A percentile compares a stretch with the other conserved stretches of the same genome.
Conservation (phyloP, 2,797 vertebrate genomes). For the Amazona finschi region DNA sequence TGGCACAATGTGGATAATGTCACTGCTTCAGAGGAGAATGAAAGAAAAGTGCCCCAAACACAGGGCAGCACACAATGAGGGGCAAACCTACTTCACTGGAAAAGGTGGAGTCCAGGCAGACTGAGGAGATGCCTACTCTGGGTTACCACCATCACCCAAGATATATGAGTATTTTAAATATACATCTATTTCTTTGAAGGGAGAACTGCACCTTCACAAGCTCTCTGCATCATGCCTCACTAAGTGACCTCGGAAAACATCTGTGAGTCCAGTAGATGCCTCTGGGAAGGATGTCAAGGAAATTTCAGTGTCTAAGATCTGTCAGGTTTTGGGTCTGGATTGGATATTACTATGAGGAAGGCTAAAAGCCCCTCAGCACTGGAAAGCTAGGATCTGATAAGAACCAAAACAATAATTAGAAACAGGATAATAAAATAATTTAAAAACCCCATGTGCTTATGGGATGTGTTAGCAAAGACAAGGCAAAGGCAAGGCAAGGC, state of each 20-base stretch:
- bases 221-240: not conserved
- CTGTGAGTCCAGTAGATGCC: not conserved
- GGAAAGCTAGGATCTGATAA: not conserved
- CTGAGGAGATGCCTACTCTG: not conserved
- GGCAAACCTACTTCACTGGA: not conserved
- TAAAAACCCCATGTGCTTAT: not conserved
- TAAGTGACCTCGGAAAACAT: not conserved
- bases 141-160: not conserved
- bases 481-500: too few relatives aligned
- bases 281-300: not conserved
- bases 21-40: not conserved
- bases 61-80: not conserved
- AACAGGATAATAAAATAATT: not conserved
- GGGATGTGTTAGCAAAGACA: not conserved
- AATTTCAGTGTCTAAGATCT: not conserved
- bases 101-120: not conserved
- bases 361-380: not conserved
- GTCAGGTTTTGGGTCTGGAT: not conserved
- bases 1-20: not conserved
- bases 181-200: not conserved
- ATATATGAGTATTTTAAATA: not conserved
- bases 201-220: not conserved
- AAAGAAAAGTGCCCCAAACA: not conserved
- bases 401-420: not conserved
- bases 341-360: not conserved